A percentile compares a stretch with the other conserved stretches of the same genome.
Conservation (phyloP, 1,140 invertebrate genomes). For the Drosophila parabipectinata region DNA sequence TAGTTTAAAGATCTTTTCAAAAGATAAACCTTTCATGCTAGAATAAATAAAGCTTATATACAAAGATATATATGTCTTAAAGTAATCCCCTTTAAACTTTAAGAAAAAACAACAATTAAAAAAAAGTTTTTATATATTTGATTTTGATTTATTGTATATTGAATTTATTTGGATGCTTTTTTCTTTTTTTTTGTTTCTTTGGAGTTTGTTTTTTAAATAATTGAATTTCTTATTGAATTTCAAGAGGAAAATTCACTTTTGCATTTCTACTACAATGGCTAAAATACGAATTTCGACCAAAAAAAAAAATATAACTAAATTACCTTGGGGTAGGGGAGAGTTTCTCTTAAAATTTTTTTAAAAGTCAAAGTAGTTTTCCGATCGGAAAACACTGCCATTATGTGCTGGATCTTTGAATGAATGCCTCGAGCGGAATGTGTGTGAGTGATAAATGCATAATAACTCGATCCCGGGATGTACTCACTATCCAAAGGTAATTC, state of each 20-base stretch:
- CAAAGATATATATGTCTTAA: neutral
- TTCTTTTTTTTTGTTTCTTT: constrained; percentile 20
- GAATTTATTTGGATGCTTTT: constrained; percentile 49
- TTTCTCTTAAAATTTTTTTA: too few species aligned
- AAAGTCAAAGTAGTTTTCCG: too few species aligned
- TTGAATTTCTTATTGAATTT: constrained; percentile 70
- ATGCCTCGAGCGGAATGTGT: constrained; percentile 20
- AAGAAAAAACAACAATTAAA: neutral
- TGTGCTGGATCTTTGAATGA: constrained; percentile 25
- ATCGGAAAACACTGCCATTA: constrained; percentile 11
- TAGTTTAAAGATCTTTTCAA: too few species aligned
- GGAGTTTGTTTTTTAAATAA: constrained; percentile 58
- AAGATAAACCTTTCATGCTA: too few species aligned
- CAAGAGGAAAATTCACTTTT: constrained; percentile 75
- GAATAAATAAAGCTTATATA: neutral
- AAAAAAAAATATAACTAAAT: constrained; percentile 27
- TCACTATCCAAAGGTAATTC: constrained; percentile 29
- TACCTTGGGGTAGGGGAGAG: too few species aligned
- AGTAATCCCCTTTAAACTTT: neutral
- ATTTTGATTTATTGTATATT: constrained; percentile 69
- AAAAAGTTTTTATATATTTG: constrained; percentile 2
- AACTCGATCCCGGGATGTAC: constrained; percentile 50
- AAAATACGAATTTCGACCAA: constrained; percentile 33
- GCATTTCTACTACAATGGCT: constrained; percentile 26
- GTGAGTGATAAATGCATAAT: constrained; percentile 76